Conservation (phyloP, 2,797 vertebrate genomes). For the Propithecus perrieri region DNA sequence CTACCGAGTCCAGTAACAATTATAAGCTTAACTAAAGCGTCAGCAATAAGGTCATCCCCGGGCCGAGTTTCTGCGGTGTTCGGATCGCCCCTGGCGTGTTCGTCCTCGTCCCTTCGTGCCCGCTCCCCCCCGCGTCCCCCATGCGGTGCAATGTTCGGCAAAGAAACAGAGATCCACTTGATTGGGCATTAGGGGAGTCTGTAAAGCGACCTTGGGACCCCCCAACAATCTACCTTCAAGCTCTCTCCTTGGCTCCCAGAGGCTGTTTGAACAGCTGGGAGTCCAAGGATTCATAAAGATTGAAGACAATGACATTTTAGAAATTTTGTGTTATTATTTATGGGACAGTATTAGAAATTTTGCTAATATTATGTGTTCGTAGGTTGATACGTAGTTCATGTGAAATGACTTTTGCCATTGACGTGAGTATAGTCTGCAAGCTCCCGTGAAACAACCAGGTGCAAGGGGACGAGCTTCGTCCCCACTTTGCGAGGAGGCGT, state of each 20-base stretch:
- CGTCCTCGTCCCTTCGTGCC: not conserved
- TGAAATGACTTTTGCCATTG: not conserved
- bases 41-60: not conserved
- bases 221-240: not conserved
- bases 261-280: not conserved
- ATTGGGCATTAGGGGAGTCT: not conserved
- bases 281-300: not conserved
- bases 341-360: not conserved
- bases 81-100: not conserved
- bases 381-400: not conserved
- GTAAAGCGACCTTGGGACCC: not conserved
- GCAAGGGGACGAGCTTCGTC: not conserved
- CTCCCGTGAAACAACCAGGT: not conserved
- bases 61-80: not conserved
- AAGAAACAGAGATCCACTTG: not conserved
- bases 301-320: not conserved
- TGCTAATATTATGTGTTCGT: not conserved
- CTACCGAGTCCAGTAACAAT: not conserved
- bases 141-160: not conserved
- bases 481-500: not conserved
- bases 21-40: not conserved
- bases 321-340: not conserved
- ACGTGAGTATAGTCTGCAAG: not conserved
- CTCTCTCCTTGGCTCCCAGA: not conserved
- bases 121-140: not conserved